Evolutionary conservation across 1,140 invertebrate genomes (phyloP).

Genomic region (Phenacoccus solenopsis): DNA sequence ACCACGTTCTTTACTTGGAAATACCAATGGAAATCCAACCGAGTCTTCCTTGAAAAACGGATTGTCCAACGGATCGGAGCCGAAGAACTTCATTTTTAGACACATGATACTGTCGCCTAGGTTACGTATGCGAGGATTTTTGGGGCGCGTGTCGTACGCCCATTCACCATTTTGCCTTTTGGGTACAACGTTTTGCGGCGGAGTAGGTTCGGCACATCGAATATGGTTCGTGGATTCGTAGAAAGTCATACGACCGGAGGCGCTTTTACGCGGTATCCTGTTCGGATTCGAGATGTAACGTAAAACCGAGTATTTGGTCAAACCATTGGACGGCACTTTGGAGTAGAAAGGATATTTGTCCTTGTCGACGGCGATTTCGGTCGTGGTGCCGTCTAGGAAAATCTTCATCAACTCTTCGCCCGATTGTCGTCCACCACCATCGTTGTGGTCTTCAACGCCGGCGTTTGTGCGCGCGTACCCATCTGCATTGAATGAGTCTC

Average conservation of each 20-base stretch:
- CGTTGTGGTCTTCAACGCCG: background rate
- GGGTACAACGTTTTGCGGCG: slow-evolving; percentile 33
- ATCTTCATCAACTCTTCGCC: slow-evolving; percentile 19
- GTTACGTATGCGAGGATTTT: slow-evolving; percentile 35
- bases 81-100: slow-evolving; percentile 57
- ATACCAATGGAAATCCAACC: slow-evolving; percentile 23
- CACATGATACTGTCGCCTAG: slow-evolving; percentile 61
- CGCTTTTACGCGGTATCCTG: slow-evolving; percentile 36
- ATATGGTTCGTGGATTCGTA: slow-evolving; percentile 41
- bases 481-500: too few species aligned
- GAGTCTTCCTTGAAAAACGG: slow-evolving; percentile 52
- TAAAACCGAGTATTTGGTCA: slow-evolving; percentile 40
- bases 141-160: slow-evolving; percentile 25
- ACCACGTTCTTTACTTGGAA: too few species aligned
- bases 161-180: slow-evolving; percentile 30
- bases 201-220: slow-evolving; percentile 35
- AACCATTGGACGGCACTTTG: slow-evolving; percentile 28
- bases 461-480: too few species aligned
- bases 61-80: slow-evolving; percentile 55
- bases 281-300: slow-evolving; percentile 43
- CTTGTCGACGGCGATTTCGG: slow-evolving; percentile 27
- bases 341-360: slow-evolving; percentile 39
- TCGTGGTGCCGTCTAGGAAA: slow-evolving; percentile 21
- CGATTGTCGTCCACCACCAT: background rate
- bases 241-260: slow-evolving; percentile 43